Evolutionary conservation across 2,113 vertebrate genomes (phyloP).

Genomic region (Diadophis punctatus): DNA sequence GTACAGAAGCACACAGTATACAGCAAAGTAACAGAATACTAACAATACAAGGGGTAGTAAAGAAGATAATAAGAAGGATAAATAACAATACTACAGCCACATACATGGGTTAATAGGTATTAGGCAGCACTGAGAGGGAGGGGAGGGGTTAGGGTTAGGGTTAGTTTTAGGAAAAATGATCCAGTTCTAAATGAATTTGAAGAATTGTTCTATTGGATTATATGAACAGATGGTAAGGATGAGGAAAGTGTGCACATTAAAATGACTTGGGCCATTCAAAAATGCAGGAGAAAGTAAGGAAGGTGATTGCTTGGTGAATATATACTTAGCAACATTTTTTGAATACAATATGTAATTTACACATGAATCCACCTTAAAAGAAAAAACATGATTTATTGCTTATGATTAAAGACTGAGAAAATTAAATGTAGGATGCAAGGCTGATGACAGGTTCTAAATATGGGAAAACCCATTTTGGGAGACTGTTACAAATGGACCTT

Average conservation of each 20-base stretch:
- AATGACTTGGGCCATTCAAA: neutral
- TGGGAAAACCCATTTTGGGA: neutral
- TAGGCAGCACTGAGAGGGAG: neutral
- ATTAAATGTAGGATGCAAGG: neutral
- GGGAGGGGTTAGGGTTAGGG: too few relatives aligned
- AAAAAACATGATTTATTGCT: neutral
- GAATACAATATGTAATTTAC: neutral
- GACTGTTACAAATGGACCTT: neutral
- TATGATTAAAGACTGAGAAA: neutral
- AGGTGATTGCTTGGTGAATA: neutral
- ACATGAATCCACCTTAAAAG: neutral
- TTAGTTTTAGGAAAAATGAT: neutral
- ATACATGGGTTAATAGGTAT: neutral
- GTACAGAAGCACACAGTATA: neutral
- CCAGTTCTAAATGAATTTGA: neutral
- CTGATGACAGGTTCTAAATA: neutral
- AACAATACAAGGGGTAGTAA: neutral
- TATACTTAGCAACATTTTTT: neutral
- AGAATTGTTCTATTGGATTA: neutral
- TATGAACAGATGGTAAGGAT: neutral
- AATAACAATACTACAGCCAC: neutral
- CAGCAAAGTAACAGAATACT: neutral
- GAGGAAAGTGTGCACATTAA: neutral
- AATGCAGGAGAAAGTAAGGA: neutral
- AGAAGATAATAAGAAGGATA: neutral